A percentile compares a stretch with the other conserved stretches of the same genome.
Evolutionary conservation across 2,888 invertebrate species (phyloP).

Genomic region (Xylota sylvarum): DNA sequence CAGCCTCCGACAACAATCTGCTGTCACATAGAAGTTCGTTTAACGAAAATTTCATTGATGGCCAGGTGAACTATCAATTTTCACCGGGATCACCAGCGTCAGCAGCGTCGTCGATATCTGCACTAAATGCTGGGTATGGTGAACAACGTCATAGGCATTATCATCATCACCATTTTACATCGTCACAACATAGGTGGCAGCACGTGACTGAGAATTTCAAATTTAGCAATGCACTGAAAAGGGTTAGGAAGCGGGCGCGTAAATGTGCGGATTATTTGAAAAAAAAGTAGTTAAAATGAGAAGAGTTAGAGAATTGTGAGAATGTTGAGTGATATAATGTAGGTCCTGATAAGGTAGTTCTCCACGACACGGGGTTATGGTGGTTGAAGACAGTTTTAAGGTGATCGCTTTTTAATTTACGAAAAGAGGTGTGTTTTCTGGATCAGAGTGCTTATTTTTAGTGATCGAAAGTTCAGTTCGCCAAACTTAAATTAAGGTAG

Average conservation of each 20-base stretch:
- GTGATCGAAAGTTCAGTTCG: no score
- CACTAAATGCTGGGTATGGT: conserved; percentile 52
- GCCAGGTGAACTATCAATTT: conserved; percentile 79
- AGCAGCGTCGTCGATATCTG: conserved; percentile 79
- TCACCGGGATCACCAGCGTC: conserved; percentile 80
- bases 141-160: conserved; percentile 61
- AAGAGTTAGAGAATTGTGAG: neutral
- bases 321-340: neutral
- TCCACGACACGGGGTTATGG: neutral
- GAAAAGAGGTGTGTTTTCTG: neutral
- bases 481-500: no score
- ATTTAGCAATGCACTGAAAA: conserved; percentile 82
- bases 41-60: conserved; percentile 65
- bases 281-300: conserved; percentile 80
- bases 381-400: neutral
- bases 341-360: conserved; percentile 28
- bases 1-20: conserved; percentile 83
- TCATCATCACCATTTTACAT: conserved; percentile 78
- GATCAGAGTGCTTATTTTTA: no score
- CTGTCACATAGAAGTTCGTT: conserved; percentile 80
- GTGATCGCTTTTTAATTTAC: neutral
- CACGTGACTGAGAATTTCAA: conserved; percentile 83
- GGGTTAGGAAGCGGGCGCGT: conserved; percentile 84
- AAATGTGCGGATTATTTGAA: conserved; percentile 84
- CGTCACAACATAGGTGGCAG: conserved; percentile 79